Evolutionary conservation across 1,140 invertebrate genomes (phyloP).

Genomic region (Lepidurus couesii): DNA sequence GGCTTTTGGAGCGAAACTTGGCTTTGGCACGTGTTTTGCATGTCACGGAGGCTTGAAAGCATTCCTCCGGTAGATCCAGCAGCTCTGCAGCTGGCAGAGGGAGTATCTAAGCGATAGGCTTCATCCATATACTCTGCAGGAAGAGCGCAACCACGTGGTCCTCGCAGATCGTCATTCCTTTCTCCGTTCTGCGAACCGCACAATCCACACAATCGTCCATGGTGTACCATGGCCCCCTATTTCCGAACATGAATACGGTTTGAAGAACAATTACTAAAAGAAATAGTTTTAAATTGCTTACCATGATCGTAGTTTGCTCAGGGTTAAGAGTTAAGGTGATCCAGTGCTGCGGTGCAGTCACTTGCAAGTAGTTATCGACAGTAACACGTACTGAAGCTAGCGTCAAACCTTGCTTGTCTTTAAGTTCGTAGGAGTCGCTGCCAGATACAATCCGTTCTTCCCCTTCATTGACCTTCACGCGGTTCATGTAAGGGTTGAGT

Average conservation of each 20-base stretch:
- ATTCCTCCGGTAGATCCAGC: neutral
- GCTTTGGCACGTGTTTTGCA: conserved; percentile 23
- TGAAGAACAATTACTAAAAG: neutral
- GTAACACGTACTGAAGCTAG: conserved; percentile 27
- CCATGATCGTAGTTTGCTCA: conserved; percentile 24
- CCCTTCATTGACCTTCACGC: conserved; percentile 33
- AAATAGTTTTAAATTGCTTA: neutral
- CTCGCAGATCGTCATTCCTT: conserved; percentile 33
- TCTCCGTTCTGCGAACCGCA: conserved; percentile 35
- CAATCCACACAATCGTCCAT: conserved; percentile 34
- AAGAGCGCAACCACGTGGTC: conserved; percentile 30
- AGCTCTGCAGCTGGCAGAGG: conserved; percentile 25
- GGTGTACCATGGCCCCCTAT: conserved; percentile 30
- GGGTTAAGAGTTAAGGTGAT: conserved; percentile 26
- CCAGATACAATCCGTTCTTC: neutral
- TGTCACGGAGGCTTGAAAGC: conserved; percentile 25
- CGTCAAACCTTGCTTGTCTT: conserved; percentile 19
- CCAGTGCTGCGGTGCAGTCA: conserved; percentile 25
- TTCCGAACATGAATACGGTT: neutral
- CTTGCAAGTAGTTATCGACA: conserved; percentile 29
- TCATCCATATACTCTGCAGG: conserved; percentile 32
- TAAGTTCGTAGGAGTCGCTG: conserved; percentile 6
- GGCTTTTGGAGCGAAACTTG: neutral
- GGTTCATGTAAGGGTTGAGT: conserved; percentile 24
- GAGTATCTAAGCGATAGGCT: conserved; percentile 28